Base-by-base conservation (phyloP, 2,888 invertebrate species). In the Mayetiola destructor region DNA sequence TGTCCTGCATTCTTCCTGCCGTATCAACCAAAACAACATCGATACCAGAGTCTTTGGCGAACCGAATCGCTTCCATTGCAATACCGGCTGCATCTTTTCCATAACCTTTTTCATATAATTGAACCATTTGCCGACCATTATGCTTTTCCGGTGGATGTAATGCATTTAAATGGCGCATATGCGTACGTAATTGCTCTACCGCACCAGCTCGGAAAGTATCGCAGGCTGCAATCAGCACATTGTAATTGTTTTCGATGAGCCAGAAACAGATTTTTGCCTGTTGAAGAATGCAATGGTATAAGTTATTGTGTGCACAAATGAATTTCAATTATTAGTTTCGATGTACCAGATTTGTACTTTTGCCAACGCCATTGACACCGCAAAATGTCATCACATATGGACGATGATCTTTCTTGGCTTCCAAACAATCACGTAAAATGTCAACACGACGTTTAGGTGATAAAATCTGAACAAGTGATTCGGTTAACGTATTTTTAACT, bases 1-100 rank as follows among this genome's bases (percentile, higher is more conserved):
- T 99, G 75, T 99, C 97, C 75, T 99, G 99, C 99, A 99, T 99
- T 59, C 99, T 80, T n/a, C 99, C 99, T 36, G 99, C 99, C 0
- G 99, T 99, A 73, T 99, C 99, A 18, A 99, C 82, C n/a, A 99
- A 75, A 0, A 97, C 97, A 10, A 97, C 82, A 74, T 99, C 95
- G 57, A 89, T 79, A 57, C 76, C 79, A 0, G 80, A 76, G 65
- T 94, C 93, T 56, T 80, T 78, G 0, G 96, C 95, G 73, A 78
- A 86, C 58, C 85, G 83, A 62, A 99, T 94, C 1, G 97, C 97
- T 70, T 96, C 95, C 85, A 91, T 86, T 1, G 99, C 97, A 63
- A 99, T 94, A 16, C 93, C 95, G 10, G 99, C 97, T 0, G 97
- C 94, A 76, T 99, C 99, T 72, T 97, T 97, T 14, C 88, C 90